Evolutionary conservation across 2,113 vertebrate genomes (phyloP).

Genomic region (Isichthys henryi): DNA sequence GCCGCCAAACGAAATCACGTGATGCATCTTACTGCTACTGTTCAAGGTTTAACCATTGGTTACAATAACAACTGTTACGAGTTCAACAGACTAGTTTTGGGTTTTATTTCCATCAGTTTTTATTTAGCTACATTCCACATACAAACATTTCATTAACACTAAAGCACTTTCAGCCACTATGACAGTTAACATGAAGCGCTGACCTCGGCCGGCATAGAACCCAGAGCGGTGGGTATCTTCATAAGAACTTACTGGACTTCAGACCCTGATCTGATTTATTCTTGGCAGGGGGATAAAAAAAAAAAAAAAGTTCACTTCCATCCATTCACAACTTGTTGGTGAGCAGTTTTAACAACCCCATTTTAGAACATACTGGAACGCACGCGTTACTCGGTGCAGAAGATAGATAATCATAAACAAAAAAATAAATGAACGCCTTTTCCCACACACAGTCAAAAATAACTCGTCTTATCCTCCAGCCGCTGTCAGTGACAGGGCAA

Average conservation of each 20-base stretch:
- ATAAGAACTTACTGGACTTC: background rate
- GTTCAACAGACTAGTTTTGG: background rate
- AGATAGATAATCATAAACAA: background rate
- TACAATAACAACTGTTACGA: background rate
- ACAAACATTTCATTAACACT: background rate
- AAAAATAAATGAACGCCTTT: constrained; percentile 27
- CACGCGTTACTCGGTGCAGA: constrained; percentile 17
- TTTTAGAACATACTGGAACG: background rate
- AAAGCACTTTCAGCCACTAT: background rate
- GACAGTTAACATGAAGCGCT: background rate
- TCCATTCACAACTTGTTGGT: background rate
- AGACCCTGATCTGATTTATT: background rate
- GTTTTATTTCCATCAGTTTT: background rate
- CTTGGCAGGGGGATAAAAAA: background rate
- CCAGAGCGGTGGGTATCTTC: background rate
- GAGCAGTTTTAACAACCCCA: background rate
- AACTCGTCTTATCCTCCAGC: constrained; percentile 43
- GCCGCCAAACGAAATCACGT: constrained; percentile 15
- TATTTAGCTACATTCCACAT: background rate
- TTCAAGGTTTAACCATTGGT: background rate
- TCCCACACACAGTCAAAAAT: constrained; percentile 44
- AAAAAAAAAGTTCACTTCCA: background rate
- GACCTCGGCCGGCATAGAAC: background rate
- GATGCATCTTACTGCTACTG: background rate
- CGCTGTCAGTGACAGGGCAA: constrained; percentile 36